Evolutionary conservation across 2,888 invertebrate genomes (phyloP).

Genomic region (Xestia rhomboidea): DNA sequence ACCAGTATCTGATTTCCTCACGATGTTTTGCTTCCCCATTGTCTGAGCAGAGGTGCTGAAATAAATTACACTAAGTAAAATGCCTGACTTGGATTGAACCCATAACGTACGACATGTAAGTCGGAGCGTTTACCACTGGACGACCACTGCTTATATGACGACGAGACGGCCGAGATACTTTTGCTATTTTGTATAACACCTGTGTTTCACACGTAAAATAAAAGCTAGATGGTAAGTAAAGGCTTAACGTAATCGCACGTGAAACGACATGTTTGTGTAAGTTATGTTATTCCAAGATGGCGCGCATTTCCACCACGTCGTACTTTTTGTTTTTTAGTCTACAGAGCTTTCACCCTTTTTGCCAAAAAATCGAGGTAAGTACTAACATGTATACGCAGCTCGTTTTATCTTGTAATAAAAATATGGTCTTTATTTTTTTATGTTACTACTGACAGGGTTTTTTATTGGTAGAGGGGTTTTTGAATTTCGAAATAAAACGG

Average conservation of each 20-base stretch:
- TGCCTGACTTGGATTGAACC: not conserved
- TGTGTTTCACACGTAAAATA: conserved; percentile 17
- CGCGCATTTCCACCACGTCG: conserved; percentile 23
- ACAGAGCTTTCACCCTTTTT: not conserved
- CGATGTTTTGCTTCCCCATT: not conserved
- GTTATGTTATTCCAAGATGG: conserved; percentile 51
- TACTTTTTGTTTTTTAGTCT: conserved; percentile 25
- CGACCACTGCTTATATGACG: not conserved
- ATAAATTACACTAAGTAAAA: not conserved
- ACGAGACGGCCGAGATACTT: not conserved
- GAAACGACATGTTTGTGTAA: conserved; percentile 47
- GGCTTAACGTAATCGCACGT: conserved; percentile 29
- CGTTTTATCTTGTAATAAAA: not conserved
- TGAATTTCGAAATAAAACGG: not conserved
- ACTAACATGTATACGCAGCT: not conserved
- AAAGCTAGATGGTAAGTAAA: conserved; percentile 27
- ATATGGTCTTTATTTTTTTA: not conserved
- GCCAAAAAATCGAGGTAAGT: conserved; percentile 7
- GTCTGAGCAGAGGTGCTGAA: not conserved
- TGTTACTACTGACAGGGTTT: not conserved
- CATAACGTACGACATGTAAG: not conserved
- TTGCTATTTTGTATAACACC: conserved; percentile 18
- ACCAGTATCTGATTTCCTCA: not conserved
- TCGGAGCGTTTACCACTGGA: not conserved
- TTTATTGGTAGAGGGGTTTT: not conserved